Conservation (phyloP, 2,113 vertebrate species). For the Phalacrocorax brasilianus region DNA sequence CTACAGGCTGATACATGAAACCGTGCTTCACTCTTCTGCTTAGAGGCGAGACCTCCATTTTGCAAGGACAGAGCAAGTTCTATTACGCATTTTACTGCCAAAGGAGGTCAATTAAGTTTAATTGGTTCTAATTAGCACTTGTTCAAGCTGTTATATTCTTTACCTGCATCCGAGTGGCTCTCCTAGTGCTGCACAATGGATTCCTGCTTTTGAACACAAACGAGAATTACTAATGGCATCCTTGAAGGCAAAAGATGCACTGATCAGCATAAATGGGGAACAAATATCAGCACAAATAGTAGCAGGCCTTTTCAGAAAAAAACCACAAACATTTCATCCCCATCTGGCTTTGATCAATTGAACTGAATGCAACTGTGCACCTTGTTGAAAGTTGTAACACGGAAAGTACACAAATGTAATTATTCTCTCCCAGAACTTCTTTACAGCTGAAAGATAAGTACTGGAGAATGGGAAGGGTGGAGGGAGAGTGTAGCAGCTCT, state of each 20-base stretch:
- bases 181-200: constrained; percentile 54
- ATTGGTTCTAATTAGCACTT: constrained; percentile 69
- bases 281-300: constrained; percentile 16
- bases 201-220: constrained; percentile 57
- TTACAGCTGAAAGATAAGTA: not conserved
- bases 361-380: constrained; percentile 34
- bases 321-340: not conserved
- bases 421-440: not conserved
- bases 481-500: not conserved
- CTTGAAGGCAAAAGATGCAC: constrained; percentile 60
- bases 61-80: constrained; percentile 62
- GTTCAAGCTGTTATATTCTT: constrained; percentile 62
- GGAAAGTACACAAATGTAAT: not conserved
- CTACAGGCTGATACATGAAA: constrained; percentile 8
- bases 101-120: constrained; percentile 71
- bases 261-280: constrained; percentile 36
- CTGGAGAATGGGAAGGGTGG: not conserved
- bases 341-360: constrained; percentile 24
- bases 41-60: constrained; percentile 49
- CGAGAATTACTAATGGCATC: constrained; percentile 52
- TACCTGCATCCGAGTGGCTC: constrained; percentile 64
- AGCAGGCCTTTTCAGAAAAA: not conserved
- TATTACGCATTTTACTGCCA: constrained; percentile 51
- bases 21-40: not conserved
- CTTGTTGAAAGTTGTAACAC: not conserved